A percentile compares a stretch with the other conserved stretches of the same genome.
phyloP scores from a whole-genome alignment of 2,888 invertebrate genomes.

The Lithophane socia region DNA sequence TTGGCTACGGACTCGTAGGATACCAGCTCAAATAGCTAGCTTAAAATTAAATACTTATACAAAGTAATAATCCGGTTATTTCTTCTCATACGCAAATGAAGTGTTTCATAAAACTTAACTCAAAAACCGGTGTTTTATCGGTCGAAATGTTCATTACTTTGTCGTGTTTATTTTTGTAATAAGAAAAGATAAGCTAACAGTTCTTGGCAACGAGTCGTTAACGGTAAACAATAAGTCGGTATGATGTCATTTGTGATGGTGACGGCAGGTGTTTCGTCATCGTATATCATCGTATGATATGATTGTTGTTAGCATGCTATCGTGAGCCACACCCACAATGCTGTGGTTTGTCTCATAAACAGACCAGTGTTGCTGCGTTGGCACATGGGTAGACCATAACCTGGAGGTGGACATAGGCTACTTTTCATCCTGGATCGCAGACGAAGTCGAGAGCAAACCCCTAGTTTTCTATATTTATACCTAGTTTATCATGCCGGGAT shows the following conservation, averaged over 20 bases:
- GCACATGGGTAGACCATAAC: too few relatives aligned
- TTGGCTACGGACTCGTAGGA: too few relatives aligned
- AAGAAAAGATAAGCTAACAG: slow-evolving; percentile 36
- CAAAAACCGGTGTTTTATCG: slow-evolving; percentile 17
- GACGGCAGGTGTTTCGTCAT: slow-evolving; percentile 35
- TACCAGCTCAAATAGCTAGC: background rate
- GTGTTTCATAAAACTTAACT: slow-evolving; percentile 26
- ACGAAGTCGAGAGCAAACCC: too few relatives aligned
- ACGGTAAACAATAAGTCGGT: slow-evolving; percentile 24
- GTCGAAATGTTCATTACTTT: slow-evolving; percentile 5
- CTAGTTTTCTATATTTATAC: too few relatives aligned
- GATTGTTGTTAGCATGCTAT: slow-evolving; percentile 7
- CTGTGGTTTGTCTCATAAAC: background rate
- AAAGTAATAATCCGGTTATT: slow-evolving; percentile 7
- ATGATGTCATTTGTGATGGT: slow-evolving; percentile 50
- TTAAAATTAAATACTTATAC: background rate
- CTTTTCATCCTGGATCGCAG: too few relatives aligned
- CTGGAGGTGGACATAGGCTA: too few relatives aligned
- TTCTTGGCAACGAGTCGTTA: slow-evolving; percentile 14
- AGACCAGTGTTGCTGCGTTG: background rate
- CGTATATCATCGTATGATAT: slow-evolving; percentile 15
- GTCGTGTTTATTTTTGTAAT: slow-evolving; percentile 1
- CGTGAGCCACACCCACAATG: background rate
- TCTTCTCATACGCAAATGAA: slow-evolving; percentile 4
- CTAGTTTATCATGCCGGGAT: background rate